Percentiles rank a stretch among this genome's conserved stretches.
phyloP scores from a whole-genome alignment of 2,797 vertebrate species.

The Gymnothorax reevesii region DNA sequence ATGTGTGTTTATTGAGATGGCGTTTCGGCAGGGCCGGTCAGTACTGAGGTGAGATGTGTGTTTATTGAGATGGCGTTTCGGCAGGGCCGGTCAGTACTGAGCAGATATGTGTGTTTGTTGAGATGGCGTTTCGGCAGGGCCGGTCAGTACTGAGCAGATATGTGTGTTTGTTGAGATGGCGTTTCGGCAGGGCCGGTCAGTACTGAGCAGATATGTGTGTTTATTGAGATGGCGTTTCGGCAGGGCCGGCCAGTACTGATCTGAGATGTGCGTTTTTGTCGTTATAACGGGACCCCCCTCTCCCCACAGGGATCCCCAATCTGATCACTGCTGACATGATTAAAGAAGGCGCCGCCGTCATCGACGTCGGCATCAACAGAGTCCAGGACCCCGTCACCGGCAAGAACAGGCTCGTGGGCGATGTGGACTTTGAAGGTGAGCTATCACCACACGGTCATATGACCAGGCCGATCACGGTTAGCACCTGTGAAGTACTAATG shows the following conservation, averaged over 20 bases:
- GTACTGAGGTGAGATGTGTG: too few species aligned
- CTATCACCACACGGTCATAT: not conserved
- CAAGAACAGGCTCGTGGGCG: constrained; percentile 86
- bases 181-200: not conserved
- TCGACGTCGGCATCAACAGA: constrained; percentile 92
- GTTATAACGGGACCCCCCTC: not conserved
- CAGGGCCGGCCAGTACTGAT: not conserved
- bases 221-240: too few species aligned
- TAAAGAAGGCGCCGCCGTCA: constrained; percentile 91
- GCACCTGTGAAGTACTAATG: not conserved
- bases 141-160: too few species aligned
- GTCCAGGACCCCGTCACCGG: constrained; percentile 86
- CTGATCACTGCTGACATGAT: constrained; percentile 97
- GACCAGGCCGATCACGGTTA: not conserved
- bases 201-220: not conserved
- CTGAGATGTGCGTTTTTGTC: not conserved
- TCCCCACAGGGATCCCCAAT: constrained; percentile 87
- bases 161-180: too few species aligned
- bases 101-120: too few species aligned
- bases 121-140: too few species aligned
- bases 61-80: too few species aligned
- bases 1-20: too few species aligned
- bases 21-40: too few species aligned
- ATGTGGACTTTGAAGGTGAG: constrained; percentile 96
- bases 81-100: too few species aligned